phyloP scores from a whole-genome alignment of 2,888 invertebrate genomes.

The Lepetodrilus schrolli region DNA sequence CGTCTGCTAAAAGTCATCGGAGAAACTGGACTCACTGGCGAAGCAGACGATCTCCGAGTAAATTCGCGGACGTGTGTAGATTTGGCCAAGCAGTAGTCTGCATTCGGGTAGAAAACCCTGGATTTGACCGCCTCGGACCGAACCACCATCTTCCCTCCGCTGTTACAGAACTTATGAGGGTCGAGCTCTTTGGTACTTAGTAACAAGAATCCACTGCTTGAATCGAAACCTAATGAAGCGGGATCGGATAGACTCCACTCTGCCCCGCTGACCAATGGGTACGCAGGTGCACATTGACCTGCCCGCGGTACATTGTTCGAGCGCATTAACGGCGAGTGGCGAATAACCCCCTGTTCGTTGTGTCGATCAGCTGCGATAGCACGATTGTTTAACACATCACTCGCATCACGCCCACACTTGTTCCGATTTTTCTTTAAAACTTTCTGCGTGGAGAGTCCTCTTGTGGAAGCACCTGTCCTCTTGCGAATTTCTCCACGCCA shows the following conservation, averaged over 20 bases:
- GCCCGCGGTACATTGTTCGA: not conserved
- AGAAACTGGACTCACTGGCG: not conserved
- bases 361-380: not conserved
- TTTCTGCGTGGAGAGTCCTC: not conserved
- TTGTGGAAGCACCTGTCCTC: not conserved
- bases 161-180: not conserved
- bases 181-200: not conserved
- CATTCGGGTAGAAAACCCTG: not conserved
- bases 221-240: not conserved
- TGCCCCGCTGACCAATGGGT: slow-evolving; percentile 1
- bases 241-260: not conserved
- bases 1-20: not conserved
- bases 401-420: not conserved
- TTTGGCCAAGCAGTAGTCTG: not conserved
- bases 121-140: not conserved
- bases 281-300: not conserved
- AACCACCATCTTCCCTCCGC: not conserved
- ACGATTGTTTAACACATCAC: not conserved
- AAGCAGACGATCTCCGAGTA: not conserved
- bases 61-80: not conserved
- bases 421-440: not conserved
- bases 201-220: not conserved
- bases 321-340: slow-evolving; percentile 1
- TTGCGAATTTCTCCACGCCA: not conserved
- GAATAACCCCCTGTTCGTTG: not conserved